Base-by-base conservation (phyloP, 2,113 vertebrate genomes). In the Carettochelys insculpta region DNA sequence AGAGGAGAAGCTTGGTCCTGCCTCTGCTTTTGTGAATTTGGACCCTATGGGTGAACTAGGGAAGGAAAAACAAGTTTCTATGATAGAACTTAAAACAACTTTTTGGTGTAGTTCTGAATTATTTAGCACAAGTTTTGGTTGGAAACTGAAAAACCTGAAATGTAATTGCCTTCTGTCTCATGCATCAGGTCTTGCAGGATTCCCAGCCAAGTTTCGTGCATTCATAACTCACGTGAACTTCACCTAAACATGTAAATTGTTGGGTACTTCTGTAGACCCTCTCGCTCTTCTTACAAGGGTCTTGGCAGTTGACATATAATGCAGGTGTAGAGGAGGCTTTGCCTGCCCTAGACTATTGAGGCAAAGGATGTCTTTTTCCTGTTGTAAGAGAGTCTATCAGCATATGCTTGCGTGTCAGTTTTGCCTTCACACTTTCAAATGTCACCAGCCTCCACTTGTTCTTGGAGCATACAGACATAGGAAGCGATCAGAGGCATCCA, bases 221-320 rank as follows among this genome's bases (percentile, higher is more conserved):
- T 50, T 1, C 85, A 5, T 34, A 22, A 8, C 34, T 27, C 20
- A 38, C 41, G 25, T 38, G 12, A 45, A 4, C 24, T 11, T 1
- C 13, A 24, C 24, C 68, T 7, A 84, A 85, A 34, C 48, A 19
- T 0, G 0, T 16, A 1, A 1, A 4, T 12, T 56, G 19, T 3
- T 56, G 56, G 71, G 19, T 38, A 51, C 79, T 65, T 71, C 27
- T 65, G 54, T 79, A 24, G 43, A 41, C 38, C 12, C 43, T 43
- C 22, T 24, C 68, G 34, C 38, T 73, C 65, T 41, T 41, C 38
- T 24, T 73, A 25, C 13, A 11, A 73, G 48, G 14, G 12, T 77
- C 76, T 31, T 77, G 45, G 14, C 13, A 31, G 24, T 47, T n/a
- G 73, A 43, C 8, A 5, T 41, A 47, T 41, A 9, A 25, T 41